phyloP scores from a whole-genome alignment of 1,140 invertebrate species.

The fruit fly (Drosophila melanogaster) region Release_6_plus_ISO1_MT NC_004354.4:1135501-1136000 shows the following conservation, averaged over 20 bases:
- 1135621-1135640: too few relatives aligned
- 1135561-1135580: conserved; percentile 42
- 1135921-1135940: neutral
- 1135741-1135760: neutral
- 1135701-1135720: neutral
- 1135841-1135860: conserved; percentile 52
- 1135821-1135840: conserved; percentile 59
- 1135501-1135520: neutral
- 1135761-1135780: conserved; percentile 31
- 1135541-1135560: too few relatives aligned
- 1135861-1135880: neutral
- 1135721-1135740: neutral
- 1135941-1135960: conserved; percentile 6
- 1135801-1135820: neutral
- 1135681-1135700: too few relatives aligned
- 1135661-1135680: too few relatives aligned
- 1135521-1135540: neutral
- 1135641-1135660: too few relatives aligned
- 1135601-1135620: too few relatives aligned
- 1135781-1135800: conserved; percentile 60
- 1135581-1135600: conserved; percentile 59
- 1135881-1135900: neutral
- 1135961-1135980: neutral
- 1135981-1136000: neutral
- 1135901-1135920: neutral